These are phyloP conservation scores for Seira ritae DNA, from an alignment of 2,888 invertebrate genomes.

Conservation along the genomic window DNA sequence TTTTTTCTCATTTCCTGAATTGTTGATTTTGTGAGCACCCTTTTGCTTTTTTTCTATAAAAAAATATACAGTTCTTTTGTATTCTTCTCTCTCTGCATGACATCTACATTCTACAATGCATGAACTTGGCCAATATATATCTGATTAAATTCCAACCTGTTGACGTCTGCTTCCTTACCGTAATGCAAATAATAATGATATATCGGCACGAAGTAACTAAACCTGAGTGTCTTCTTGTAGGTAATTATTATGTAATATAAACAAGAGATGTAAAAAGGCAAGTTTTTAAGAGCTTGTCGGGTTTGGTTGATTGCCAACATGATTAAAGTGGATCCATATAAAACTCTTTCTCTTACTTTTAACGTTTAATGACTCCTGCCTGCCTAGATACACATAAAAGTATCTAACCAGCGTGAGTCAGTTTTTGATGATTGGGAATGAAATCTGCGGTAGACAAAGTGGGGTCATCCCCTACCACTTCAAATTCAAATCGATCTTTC, in stretches of 20 bases:
- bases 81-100: background rate
- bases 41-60: conserved; percentile 25
- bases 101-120: too few relatives aligned
- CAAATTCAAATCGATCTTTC: conserved; percentile 3
- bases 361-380: conserved; percentile 54
- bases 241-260: conserved; percentile 12
- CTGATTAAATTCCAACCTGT: conserved; percentile 49
- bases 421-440: background rate
- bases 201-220: conserved; percentile 21
- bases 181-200: conserved; percentile 23
- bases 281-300: conserved; percentile 39
- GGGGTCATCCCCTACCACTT: conserved; percentile 42
- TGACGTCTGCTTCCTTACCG: conserved; percentile 36
- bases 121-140: conserved; percentile 37
- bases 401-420: conserved; percentile 29
- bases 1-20: too few relatives aligned
- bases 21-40: background rate
- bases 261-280: conserved; percentile 28
- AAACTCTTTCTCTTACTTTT: conserved; percentile 54
- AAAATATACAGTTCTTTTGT: background rate
- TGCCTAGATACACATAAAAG: too few relatives aligned
- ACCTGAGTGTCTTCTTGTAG: background rate
- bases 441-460: conserved; percentile 27
- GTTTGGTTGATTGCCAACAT: conserved; percentile 54
- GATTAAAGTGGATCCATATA: conserved; percentile 53